Evolutionary conservation across 2,113 vertebrate genomes (phyloP).

Genomic region (Ochotona curzoniae): DNA sequence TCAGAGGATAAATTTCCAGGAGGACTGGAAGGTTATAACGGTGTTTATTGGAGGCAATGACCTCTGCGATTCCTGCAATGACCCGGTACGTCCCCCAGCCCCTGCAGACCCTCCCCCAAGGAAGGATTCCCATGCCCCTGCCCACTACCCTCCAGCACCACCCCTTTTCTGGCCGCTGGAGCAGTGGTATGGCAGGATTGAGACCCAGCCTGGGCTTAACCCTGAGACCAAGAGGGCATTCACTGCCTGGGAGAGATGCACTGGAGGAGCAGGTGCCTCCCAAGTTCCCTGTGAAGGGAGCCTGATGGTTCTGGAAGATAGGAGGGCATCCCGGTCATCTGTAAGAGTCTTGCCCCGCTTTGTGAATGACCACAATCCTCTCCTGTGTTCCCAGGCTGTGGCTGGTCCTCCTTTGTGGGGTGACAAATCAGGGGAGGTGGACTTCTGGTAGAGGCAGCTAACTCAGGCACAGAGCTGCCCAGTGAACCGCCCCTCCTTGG

Average conservation of each 20-base stretch:
- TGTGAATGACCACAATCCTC: neutral
- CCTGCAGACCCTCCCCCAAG: too few relatives aligned
- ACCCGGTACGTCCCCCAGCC: conserved; percentile 82
- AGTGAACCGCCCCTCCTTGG: neutral
- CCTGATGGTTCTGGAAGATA: conserved; percentile 35
- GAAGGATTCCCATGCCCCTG: neutral
- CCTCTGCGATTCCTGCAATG: conserved; percentile 76
- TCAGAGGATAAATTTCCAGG: conserved; percentile 84
- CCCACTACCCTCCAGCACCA: too few relatives aligned
- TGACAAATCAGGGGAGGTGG: neutral
- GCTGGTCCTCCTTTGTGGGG: neutral
- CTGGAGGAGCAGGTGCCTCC: neutral
- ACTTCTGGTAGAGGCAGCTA: neutral
- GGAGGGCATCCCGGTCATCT: conserved; percentile 18
- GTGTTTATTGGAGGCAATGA: conserved; percentile 88
- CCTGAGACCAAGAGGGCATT: neutral
- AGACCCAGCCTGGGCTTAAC: neutral
- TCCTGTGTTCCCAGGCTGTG: neutral
- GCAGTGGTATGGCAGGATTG: neutral
- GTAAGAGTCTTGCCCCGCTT: neutral
- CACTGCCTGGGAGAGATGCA: neutral
- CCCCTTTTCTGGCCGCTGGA: neutral
- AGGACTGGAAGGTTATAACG: conserved; percentile 90
- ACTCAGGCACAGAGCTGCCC: neutral
- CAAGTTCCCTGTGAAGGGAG: neutral